Evolutionary conservation across 2,888 invertebrate species (phyloP).

Genomic region (Trissoscelio sp.): DNA sequence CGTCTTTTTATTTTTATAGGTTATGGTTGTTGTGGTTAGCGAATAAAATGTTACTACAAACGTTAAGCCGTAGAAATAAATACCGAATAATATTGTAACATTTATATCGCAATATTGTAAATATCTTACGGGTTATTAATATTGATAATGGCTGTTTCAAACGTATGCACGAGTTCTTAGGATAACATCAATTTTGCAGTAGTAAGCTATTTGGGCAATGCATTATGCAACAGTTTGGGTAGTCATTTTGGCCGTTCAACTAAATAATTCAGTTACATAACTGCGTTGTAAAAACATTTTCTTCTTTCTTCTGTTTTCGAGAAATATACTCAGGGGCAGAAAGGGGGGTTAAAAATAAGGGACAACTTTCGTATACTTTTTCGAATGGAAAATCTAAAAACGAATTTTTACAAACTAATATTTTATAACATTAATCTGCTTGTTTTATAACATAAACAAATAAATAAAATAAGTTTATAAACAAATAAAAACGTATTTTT

Average conservation of each 20-base stretch:
- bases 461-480: too few relatives aligned
- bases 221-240: conserved; percentile 48
- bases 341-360: too few relatives aligned
- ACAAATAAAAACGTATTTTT: too few relatives aligned
- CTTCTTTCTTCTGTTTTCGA: too few relatives aligned
- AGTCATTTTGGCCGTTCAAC: conserved; percentile 51
- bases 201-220: conserved; percentile 39
- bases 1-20: conserved; percentile 32
- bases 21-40: conserved; percentile 11
- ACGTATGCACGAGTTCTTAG: conserved; percentile 34
- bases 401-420: too few relatives aligned
- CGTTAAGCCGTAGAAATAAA: conserved; percentile 12
- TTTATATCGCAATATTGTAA: conserved; percentile 22
- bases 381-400: too few relatives aligned
- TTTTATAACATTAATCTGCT: too few relatives aligned
- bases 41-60: conserved; percentile 31
- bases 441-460: too few relatives aligned
- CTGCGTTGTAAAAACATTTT: conserved; percentile 26
- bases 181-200: conserved; percentile 47
- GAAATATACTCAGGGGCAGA: too few relatives aligned
- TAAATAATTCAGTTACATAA: conserved; percentile 54
- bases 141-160: conserved; percentile 23
- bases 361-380: too few relatives aligned
- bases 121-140: conserved; percentile 13
- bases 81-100: conserved; percentile 1